Evolutionary conservation across 2,113 vertebrate species (phyloP).

Genomic region (Stomatorhinus ivindoensis): DNA sequence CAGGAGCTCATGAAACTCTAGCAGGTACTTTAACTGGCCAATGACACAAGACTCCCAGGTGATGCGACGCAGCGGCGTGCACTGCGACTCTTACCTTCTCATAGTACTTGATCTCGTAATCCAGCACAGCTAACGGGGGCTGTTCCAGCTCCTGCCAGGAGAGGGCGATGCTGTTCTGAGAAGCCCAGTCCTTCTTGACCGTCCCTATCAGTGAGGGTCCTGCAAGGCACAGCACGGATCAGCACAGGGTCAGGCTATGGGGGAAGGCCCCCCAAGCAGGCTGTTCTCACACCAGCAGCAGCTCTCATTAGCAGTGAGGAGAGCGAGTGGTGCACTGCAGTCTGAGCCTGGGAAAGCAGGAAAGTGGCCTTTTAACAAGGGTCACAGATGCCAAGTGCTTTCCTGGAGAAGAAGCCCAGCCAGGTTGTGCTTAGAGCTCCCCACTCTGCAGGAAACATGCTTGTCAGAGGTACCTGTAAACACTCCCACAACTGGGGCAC

Average conservation of each 20-base stretch:
- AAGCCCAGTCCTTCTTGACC: slow-evolving; percentile 90
- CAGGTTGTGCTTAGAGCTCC: neutral
- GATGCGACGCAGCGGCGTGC: neutral
- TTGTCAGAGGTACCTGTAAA: neutral
- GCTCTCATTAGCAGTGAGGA: slow-evolving; percentile 7
- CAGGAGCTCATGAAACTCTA: neutral
- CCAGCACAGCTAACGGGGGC: slow-evolving; percentile 77
- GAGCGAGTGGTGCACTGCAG: too few species aligned
- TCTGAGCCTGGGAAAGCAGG: neutral
- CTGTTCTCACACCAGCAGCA: neutral
- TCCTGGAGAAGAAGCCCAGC: neutral
- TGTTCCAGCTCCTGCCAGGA: slow-evolving; percentile 92
- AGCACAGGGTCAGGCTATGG: neutral
- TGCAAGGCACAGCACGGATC: slow-evolving; percentile 36
- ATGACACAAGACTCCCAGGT: neutral
- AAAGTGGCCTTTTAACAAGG: slow-evolving; percentile 6
- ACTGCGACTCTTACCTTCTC: slow-evolving; percentile 71
- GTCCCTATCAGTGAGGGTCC: slow-evolving; percentile 86
- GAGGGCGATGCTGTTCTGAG: slow-evolving; percentile 90
- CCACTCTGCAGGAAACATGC: neutral
- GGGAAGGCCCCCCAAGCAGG: neutral
- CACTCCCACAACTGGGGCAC: neutral
- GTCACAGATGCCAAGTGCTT: neutral
- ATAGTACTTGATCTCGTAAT: slow-evolving; percentile 98
- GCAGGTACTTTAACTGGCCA: neutral